Base-by-base conservation (phyloP, 2,888 invertebrate species). In the Venusia cambrica region DNA sequence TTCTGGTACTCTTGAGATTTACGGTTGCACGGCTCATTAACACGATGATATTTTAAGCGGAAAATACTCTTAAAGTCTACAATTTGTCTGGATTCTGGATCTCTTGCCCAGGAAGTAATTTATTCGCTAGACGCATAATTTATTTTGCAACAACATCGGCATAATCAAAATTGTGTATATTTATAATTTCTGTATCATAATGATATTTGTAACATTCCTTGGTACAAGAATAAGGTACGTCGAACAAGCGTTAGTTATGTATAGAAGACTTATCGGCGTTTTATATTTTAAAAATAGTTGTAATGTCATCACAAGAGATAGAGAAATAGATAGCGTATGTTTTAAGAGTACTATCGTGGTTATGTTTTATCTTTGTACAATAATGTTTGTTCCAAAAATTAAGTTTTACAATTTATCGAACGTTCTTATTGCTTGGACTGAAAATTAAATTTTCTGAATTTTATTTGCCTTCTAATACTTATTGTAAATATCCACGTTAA, bases 131-230 rank as follows among this genome's bases (percentile, higher is more conserved):
- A 48, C 31, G 63, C 66, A 70, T 78, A 74, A 78, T 76, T 80
- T 81, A 78, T 76, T 75, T 61, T 52, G 53, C 70, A 67, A 58
- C 49, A 67, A 63, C 73, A 73, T 68, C 73, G 66, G 73, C 70
- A 61, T 64, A 64, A 22, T n/a, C n/a, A n/a, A n/a, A 12, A 16
- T 14, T 67, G 66, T 68, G 67, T 55, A 60, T 80, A 74, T 85
- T 85, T 84, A 84, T 85, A 83, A 85, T 85, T 85, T 85, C 85
- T 85, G 85, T 85, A 84, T 76, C 85, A 76, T 81, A 73, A 83
- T 83, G 72, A 64, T 61, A 34, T 34, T 25, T 64, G 46, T 59
- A 43, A 75, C 72, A 74, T 77, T 76, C 73, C 73, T 67, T 54
- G 63, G 68, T 73, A 70, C 67, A 70, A 71, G 59, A 52, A 60